Base-by-base conservation (phyloP, 2,113 vertebrate genomes). In the Cryptoleucopteryx plumbea region DNA sequence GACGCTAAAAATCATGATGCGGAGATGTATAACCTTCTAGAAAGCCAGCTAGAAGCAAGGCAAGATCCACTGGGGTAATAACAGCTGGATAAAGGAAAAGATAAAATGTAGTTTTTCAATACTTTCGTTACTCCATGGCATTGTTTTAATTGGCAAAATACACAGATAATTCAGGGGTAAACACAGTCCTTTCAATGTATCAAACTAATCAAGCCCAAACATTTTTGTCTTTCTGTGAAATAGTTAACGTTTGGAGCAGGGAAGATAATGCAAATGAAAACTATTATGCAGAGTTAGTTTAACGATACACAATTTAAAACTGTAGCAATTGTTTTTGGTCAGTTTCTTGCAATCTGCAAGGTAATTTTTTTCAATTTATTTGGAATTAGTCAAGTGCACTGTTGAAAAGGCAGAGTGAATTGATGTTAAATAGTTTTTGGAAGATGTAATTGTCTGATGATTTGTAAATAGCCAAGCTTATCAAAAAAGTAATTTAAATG, bases 391-490 rank as follows among this genome's bases (percentile, higher is more conserved):
- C 97, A 98, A 98, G 97, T 98, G 98, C 97, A 97, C 95, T 97
- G 79, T 97, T 98, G 98, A 98, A 98, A 98, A 98, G 95, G 98
- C 98, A 98, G 97, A 97, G 85, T 98, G 98, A 98, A 98, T 98
- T 98, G 98, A 98, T 98, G 98, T 98, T 98, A 98, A 98, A 98
- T 98, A 98, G 98, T 98, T 98, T 98, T 98, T 98, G 98, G 98
- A 98, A 98, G 98, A 98, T 98, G 97, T 98, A 98, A 98, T 98
- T 98, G 98, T 98, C 98, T 98, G 98, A 98, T 98, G 98, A 98
- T 98, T 98, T 98, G 98, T 98, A 98, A 98, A 98, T 98, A 98
- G 97, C 97, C 98, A 97, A 98, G 98, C 98, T 98, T 98, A 98
- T 98, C 94, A 98, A 98, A 98, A 98, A 98, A 98, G 98, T 98